phyloP scores from a whole-genome alignment of 2,888 invertebrate genomes.

The Actias luna region DNA sequence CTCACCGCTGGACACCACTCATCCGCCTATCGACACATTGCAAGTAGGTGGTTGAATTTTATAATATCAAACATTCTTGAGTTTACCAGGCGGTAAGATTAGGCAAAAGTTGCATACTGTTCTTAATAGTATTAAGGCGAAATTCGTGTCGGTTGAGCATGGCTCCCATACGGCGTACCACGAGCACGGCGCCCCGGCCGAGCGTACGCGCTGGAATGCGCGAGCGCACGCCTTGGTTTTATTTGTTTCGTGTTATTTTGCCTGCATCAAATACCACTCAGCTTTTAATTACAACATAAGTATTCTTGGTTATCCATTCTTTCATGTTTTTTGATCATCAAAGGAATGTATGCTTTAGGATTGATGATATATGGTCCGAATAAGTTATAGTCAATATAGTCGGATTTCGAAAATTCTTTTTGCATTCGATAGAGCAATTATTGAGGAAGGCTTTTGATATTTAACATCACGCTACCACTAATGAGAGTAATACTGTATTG shows the following conservation, averaged over 20 bases:
- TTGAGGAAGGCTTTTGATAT: too few species aligned
- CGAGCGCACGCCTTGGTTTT: slow-evolving; percentile 24
- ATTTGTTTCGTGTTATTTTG: slow-evolving; percentile 23
- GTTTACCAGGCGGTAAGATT: neutral
- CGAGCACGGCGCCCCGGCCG: neutral
- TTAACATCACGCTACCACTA: too few species aligned
- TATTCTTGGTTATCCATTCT: neutral
- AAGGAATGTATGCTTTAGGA: neutral
- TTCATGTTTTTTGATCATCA: neutral
- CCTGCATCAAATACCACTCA: slow-evolving; percentile 12
- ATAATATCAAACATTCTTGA: too few species aligned
- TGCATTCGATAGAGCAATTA: too few species aligned
- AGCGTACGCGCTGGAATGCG: slow-evolving; percentile 37
- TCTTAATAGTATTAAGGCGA: neutral
- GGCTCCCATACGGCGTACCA: slow-evolving; percentile 29
- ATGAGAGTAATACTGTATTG: too few species aligned
- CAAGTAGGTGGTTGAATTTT: too few species aligned
- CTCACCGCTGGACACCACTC: too few species aligned
- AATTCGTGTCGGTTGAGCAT: slow-evolving; percentile 9
- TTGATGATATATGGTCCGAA: too few species aligned
- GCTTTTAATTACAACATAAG: slow-evolving; percentile 13
- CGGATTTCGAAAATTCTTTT: too few species aligned
- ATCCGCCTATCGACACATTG: too few species aligned
- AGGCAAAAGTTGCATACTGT: neutral
- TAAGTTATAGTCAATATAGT: too few species aligned